A percentile compares a stretch with the other conserved stretches of the same genome.
phyloP scores from a whole-genome alignment of 2,797 vertebrate genomes.

The Pterois miles region DNA sequence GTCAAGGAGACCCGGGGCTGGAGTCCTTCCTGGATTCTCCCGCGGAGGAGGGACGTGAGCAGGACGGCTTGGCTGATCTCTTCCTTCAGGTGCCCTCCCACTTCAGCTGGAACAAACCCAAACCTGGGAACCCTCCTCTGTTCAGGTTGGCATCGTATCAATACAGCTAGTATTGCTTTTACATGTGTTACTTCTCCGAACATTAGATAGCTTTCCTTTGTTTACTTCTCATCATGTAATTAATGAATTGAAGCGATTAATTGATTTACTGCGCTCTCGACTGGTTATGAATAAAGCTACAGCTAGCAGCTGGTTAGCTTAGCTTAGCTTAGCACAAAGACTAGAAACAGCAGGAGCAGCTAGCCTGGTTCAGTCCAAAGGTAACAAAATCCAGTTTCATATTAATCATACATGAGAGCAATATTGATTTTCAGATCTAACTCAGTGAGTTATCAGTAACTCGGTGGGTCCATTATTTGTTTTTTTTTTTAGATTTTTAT shows the following conservation, averaged over 20 bases:
- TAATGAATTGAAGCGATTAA: neutral
- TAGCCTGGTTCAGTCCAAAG: neutral
- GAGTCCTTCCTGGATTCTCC: constrained; percentile 86
- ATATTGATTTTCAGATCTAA: no score
- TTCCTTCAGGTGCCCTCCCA: constrained; percentile 94
- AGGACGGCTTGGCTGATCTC: constrained; percentile 88
- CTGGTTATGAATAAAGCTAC: neutral
- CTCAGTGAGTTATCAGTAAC: no score
- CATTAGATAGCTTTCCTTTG: neutral
- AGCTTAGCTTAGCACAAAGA: neutral
- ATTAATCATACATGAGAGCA: neutral
- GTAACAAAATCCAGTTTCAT: neutral
- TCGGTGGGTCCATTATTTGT: no score
- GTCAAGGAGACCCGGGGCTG: constrained; percentile 85
- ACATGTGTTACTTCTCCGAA: neutral
- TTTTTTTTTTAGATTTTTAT: no score
- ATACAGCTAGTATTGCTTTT: neutral
- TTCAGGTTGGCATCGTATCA: constrained; percentile 86
- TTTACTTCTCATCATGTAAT: neutral
- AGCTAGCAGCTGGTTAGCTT: neutral
- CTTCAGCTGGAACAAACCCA: constrained; percentile 96
- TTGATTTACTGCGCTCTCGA: neutral
- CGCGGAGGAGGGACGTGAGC: constrained; percentile 85
- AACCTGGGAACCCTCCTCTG: constrained; percentile 89
- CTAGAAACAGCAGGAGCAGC: neutral